phyloP scores from a whole-genome alignment of 2,113 vertebrate species.

The Macrotis lagotis region DNA sequence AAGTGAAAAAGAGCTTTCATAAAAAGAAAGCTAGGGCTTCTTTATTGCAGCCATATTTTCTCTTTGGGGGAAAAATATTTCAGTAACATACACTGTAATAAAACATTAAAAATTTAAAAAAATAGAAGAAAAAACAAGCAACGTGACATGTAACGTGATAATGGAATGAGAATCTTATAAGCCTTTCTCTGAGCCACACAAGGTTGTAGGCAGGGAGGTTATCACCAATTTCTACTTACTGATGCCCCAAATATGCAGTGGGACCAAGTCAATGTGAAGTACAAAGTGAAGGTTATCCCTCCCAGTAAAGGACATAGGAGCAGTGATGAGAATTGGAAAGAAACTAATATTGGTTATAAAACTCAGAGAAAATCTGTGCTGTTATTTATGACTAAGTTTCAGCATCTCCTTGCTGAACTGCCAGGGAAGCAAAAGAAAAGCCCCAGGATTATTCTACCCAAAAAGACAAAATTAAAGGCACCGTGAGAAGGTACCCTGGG shows the following conservation, averaged over 20 bases:
- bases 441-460: conserved; percentile 40
- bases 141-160: conserved; percentile 43
- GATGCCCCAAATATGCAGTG: conserved; percentile 25
- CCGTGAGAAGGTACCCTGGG: conserved; percentile 38
- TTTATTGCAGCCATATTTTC: conserved; percentile 76
- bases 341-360: conserved; percentile 77
- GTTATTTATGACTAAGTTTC: conserved; percentile 74
- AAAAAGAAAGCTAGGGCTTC: conserved; percentile 61
- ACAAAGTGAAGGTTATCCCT: conserved; percentile 73
- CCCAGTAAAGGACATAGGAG: conserved; percentile 65
- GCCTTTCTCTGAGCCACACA: neutral
- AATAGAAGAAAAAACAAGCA: conserved; percentile 48
- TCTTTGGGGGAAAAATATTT: conserved; percentile 36
- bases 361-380: conserved; percentile 63
- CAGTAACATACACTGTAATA: conserved; percentile 56
- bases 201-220: conserved; percentile 59
- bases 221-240: conserved; percentile 58
- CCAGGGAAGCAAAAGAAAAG: conserved; percentile 66
- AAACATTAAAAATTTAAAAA: conserved; percentile 67
- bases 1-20: conserved; percentile 69
- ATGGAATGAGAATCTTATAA: conserved; percentile 51
- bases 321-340: conserved; percentile 59
- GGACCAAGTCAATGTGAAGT: conserved; percentile 51
- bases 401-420: conserved; percentile 59
- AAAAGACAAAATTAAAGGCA: conserved; percentile 47